A percentile compares a stretch with the other conserved stretches of the same genome.
These are phyloP conservation scores for Campylomormyrus numenius DNA, from an alignment of 2,113 vertebrate genomes.

Conservation along the genomic window DNA sequence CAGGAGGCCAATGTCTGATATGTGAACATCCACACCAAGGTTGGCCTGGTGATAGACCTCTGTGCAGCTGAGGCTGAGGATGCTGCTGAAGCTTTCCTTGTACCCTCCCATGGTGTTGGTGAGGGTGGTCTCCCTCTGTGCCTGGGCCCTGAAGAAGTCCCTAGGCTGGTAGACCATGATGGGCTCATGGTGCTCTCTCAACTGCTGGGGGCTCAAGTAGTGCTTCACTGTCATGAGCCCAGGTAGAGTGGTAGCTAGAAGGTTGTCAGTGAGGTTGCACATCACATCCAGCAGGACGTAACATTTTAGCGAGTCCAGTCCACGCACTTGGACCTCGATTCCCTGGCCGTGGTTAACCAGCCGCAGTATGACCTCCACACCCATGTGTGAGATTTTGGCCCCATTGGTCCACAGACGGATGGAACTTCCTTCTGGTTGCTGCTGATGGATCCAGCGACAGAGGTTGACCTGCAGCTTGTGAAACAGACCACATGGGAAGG, in stretches of 20 bases:
- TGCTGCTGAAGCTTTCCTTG: constrained; percentile 91
- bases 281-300: constrained; percentile 84
- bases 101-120: constrained; percentile 97
- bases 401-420: constrained; percentile 90
- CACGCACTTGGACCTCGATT: constrained; percentile 86
- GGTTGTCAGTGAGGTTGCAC: constrained; percentile 83
- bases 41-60: constrained; percentile 83
- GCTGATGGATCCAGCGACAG: constrained; percentile 92
- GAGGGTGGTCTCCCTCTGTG: constrained; percentile 77
- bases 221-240: constrained; percentile 84
- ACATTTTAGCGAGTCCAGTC: constrained; percentile 78
- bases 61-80: constrained; percentile 82
- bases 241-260: constrained; percentile 82
- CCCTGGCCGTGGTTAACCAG: constrained; percentile 96
- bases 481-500: constrained; percentile 92
- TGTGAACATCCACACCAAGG: constrained; percentile 78
- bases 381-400: constrained; percentile 75
- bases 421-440: constrained; percentile 77
- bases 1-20: constrained; percentile 77
- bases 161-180: constrained; percentile 96
- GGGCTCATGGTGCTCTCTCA: constrained; percentile 85
- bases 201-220: constrained; percentile 94
- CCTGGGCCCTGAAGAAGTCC: constrained; percentile 87
- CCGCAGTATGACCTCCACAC: constrained; percentile 81
- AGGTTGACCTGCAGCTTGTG: constrained; percentile 97